These are phyloP conservation scores for Lepeophtheirus nordmannii DNA, from an alignment of 2,888 invertebrate genomes.

Conservation along the genomic window DNA sequence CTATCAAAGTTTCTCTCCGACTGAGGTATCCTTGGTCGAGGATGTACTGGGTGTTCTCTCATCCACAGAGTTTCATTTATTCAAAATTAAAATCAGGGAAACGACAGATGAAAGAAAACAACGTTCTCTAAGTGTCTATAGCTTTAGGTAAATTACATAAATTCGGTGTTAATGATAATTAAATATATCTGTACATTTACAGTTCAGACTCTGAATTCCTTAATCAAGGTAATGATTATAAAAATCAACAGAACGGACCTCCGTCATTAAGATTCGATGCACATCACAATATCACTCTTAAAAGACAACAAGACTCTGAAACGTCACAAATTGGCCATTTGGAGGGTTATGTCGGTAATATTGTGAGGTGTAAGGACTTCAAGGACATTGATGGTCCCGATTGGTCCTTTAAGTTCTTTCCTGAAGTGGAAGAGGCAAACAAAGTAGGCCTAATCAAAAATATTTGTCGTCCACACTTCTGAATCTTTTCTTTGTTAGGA, in stretches of 20 bases:
- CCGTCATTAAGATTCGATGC: neutral
- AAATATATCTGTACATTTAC: neutral
- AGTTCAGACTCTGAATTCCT: constrained; percentile 10
- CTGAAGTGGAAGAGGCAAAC: constrained; percentile 16
- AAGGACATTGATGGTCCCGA: neutral
- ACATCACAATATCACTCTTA: constrained; percentile 10
- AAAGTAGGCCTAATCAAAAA: neutral
- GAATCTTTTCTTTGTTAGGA: neutral
- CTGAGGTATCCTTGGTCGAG: constrained; percentile 10
- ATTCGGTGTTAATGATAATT: neutral
- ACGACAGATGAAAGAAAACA: constrained; percentile 9
- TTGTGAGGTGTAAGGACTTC: neutral
- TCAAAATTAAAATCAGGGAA: constrained; percentile 14
- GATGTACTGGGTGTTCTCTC: constrained; percentile 16
- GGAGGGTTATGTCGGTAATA: constrained; percentile 13
- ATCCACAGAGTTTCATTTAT: constrained; percentile 14
- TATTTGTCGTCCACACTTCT: neutral
- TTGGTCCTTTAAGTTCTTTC: neutral
- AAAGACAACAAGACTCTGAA: constrained; percentile 14
- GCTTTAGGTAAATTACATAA: constrained; percentile 9
- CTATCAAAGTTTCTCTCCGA: constrained; percentile 12
- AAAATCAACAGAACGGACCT: neutral
- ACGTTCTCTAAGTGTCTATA: constrained; percentile 10
- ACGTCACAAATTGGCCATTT: neutral
- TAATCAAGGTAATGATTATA: neutral